Base-by-base conservation (phyloP, 2,888 invertebrate genomes). In the Cheilosia soror region DNA sequence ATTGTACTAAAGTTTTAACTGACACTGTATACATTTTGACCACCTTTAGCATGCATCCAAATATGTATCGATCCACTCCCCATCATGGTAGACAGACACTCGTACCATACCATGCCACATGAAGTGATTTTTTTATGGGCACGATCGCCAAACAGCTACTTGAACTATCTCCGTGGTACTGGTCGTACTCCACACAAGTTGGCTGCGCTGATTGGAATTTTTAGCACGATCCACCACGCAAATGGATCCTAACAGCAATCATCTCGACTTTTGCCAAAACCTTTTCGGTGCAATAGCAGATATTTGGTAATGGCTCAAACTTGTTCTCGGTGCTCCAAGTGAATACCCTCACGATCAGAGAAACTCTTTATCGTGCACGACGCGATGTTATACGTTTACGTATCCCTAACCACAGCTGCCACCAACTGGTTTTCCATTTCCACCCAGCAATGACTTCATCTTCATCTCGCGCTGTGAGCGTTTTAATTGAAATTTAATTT, bases 401-500 rank as follows among this genome's bases (percentile, higher is more conserved):
- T 13, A n/a, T 37, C 5, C 33, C 29, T 20, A 29, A 15, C 15
- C 47, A 11, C 13, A 4, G n/a, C 9, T 31, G 44, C 13, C 29
- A n/a, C 27, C 33, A 27, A 47, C 40, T 20, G 27, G 69, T 72
- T 79, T 58, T 79, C 9, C 47, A 15, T 79, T 58, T 79, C 9
- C 47, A 15, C 51, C 60, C 58, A 25, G 31, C 60, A 72, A 66
- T 73, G 58, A 62, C 51, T 68, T 73, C 73, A 68, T 66, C 51
- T 68, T 73, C 73, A 68, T 66, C 53, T 62, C 65, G 20, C 58
- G 9, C 44, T 37, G 25, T 60, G 75, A 65, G 53, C 63, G 53
- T 69, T 84, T 84, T 84, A 84, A 80, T 84, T 84, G 84, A 84
- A 84, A 84, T 80, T 84, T 75, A 84, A 84, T 84, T 84, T 75